A percentile compares a stretch with the other conserved stretches of the same genome.
These are phyloP conservation scores for Andrena haemorrhoa DNA, from an alignment of 2,888 invertebrate genomes.

Conservation along the genomic window DNA sequence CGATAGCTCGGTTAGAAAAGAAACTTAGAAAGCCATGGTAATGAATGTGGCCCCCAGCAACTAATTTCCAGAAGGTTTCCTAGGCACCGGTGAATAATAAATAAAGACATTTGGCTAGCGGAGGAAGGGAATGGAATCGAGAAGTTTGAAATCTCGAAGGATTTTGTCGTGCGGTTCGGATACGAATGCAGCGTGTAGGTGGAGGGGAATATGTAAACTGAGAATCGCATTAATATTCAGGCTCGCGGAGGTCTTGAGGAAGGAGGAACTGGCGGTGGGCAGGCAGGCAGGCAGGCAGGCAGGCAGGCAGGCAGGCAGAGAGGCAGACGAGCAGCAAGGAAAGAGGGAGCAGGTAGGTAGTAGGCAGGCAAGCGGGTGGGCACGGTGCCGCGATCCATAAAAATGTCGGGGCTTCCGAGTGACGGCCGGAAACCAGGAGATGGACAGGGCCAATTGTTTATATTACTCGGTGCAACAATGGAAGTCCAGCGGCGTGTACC, in stretches of 20 bases:
- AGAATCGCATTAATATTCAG: conserved; percentile 73
- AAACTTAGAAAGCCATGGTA: not conserved
- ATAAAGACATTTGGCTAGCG: conserved; percentile 37
- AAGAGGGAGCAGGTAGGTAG: conserved; percentile 33
- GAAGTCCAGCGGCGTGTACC: conserved; percentile 75
- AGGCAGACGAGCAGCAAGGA: conserved; percentile 22
- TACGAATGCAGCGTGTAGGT: conserved; percentile 54
- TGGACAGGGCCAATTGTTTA: conserved; percentile 85
- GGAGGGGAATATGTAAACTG: conserved; percentile 67
- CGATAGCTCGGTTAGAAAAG: not conserved
- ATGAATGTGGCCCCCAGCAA: conserved; percentile 4
- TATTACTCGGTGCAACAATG: conserved; percentile 83
- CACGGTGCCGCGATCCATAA: conserved; percentile 82
- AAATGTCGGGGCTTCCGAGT: conserved; percentile 83
- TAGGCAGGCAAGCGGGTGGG: conserved; percentile 54
- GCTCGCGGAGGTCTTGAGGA: conserved; percentile 68
- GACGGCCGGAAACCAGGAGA: conserved; percentile 83
- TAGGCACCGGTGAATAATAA: conserved; percentile 41
- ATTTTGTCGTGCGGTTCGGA: conserved; percentile 61
- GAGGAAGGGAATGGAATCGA: conserved; percentile 34
- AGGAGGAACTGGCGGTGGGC: conserved; percentile 61
- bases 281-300: conserved; percentile 25
- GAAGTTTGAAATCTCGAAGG: conserved; percentile 63
- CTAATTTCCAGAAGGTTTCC: conserved; percentile 35
- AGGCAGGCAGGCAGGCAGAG: conserved; percentile 20